These are phyloP conservation scores for Acanthosoma haemorrhoidale DNA, from an alignment of 2,888 invertebrate genomes.

Conservation along the genomic window DNA sequence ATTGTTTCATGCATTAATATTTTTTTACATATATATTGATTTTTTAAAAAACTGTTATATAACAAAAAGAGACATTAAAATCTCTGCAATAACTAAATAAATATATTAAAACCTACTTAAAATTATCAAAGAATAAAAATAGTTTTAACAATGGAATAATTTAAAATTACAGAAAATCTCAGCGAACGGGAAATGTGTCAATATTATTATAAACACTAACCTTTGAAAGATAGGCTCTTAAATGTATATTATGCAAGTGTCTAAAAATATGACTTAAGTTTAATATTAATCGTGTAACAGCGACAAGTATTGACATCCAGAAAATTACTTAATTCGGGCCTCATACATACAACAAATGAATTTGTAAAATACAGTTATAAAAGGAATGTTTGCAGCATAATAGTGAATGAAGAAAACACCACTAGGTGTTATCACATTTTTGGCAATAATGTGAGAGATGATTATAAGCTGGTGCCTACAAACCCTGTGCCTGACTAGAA, in stretches of 20 bases:
- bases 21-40: slow-evolving; percentile 24
- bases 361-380: slow-evolving; percentile 4
- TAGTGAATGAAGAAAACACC: not conserved
- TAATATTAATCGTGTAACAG: not conserved
- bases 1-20: slow-evolving; percentile 28
- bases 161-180: not conserved
- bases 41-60: slow-evolving; percentile 3
- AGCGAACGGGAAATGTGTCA: not conserved
- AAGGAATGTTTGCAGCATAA: not conserved
- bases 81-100: slow-evolving; percentile 3
- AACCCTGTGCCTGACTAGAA: slow-evolving; percentile 32
- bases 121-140: slow-evolving; percentile 14
- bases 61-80: slow-evolving; percentile 8
- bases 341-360: slow-evolving; percentile 4
- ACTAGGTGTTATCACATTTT: slow-evolving; percentile 25
- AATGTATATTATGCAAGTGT: not conserved
- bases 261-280: slow-evolving; percentile 10
- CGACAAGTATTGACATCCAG: slow-evolving; percentile 5
- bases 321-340: slow-evolving; percentile 21
- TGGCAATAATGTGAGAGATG: slow-evolving; percentile 19
- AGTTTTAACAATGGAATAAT: not conserved
- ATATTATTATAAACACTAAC: not conserved
- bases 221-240: slow-evolving; percentile 1
- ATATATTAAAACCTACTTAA: slow-evolving; percentile 17
- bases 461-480: slow-evolving; percentile 26